Conservation (phyloP, 2,113 vertebrate species). For the Python bivittatus region DNA sequence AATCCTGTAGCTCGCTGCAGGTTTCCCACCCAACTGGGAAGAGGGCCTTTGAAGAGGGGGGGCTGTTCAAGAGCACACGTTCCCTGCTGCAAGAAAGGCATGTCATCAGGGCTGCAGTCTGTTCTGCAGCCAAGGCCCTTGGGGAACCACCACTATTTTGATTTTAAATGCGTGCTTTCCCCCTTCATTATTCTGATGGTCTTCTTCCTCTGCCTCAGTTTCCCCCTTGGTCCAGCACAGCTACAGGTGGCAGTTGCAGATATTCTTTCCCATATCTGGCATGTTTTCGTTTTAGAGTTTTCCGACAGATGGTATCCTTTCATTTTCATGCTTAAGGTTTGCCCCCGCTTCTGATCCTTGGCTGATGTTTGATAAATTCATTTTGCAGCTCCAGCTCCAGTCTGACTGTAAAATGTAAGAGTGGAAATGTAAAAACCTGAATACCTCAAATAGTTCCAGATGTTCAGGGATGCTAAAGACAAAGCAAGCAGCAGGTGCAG, state of each 20-base stretch:
- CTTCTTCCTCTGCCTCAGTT: not conserved
- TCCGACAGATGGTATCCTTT: not conserved
- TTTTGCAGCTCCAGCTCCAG: not conserved
- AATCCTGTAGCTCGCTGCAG: not conserved
- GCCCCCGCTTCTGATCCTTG: no score
- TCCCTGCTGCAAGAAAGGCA: not conserved
- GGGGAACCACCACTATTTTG: not conserved
- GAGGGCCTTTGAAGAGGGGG: not conserved
- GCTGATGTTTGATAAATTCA: not conserved
- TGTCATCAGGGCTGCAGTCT: not conserved
- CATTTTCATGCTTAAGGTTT: not conserved
- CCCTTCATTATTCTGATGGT: not conserved
- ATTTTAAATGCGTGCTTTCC: no score
- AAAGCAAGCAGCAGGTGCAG: not conserved
- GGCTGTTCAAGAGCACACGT: not conserved
- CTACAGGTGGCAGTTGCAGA: not conserved
- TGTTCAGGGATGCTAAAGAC: not conserved
- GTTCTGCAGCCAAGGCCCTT: not conserved
- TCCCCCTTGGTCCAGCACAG: not conserved
- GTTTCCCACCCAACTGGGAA: no score
- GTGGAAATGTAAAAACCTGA: not conserved
- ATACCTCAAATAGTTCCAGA: not conserved
- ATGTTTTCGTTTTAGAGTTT: not conserved
- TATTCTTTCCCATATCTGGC: not conserved
- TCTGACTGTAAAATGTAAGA: not conserved